Conservation (phyloP, 2,888 invertebrate species). For the Habrosyne pyritoides region DNA sequence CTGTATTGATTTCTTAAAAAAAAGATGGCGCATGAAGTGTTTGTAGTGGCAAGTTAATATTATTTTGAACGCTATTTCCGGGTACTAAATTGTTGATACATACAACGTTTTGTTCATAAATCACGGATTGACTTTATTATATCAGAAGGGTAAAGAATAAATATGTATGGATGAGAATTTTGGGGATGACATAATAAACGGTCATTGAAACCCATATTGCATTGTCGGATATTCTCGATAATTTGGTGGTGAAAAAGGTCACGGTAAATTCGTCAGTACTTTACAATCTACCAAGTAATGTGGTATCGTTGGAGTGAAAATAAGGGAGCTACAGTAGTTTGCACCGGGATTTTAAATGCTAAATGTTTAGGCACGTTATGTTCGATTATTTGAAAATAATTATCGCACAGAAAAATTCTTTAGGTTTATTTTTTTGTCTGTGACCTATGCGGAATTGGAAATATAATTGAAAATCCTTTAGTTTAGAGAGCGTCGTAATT, state of each 20-base stretch:
- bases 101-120: background rate
- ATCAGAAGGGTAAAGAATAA: constrained; percentile 1
- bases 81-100: background rate
- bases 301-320: background rate
- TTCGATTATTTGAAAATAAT: constrained; percentile 24
- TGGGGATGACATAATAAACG: background rate
- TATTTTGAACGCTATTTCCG: background rate
- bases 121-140: constrained; percentile 3
- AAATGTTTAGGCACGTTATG: background rate
- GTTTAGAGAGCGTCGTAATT: background rate
- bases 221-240: background rate
- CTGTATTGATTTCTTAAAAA: constrained; percentile 54
- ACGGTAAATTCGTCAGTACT: background rate
- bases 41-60: constrained; percentile 5
- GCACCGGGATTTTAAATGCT: background rate
- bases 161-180: background rate
- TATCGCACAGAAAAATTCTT: constrained; percentile 43
- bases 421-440: constrained; percentile 37
- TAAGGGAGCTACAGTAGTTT: background rate
- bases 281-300: background rate
- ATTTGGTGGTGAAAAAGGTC: background rate
- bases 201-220: background rate
- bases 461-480: background rate
- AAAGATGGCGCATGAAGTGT: constrained; percentile 12
- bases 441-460: constrained; percentile 40